Evolutionary conservation across 2,113 vertebrate genomes (phyloP).

Genomic region (Apistogramma diplotaenia): DNA sequence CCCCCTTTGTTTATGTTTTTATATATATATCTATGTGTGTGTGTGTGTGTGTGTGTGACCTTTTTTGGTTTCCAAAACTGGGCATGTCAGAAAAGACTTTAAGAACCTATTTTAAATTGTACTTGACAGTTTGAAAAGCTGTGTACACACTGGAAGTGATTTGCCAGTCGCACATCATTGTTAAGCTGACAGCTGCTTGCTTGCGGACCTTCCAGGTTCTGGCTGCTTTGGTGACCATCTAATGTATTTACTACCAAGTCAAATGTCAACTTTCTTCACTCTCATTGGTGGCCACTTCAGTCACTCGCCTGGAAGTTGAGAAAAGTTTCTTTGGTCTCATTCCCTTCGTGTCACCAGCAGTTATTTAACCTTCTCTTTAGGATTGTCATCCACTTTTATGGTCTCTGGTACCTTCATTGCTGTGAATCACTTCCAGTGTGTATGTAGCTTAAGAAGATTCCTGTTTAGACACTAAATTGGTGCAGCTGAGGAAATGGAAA

Average conservation of each 20-base stretch:
- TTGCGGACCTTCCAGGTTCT: background rate
- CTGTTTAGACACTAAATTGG: background rate
- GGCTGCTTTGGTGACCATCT: background rate
- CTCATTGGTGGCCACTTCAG: background rate
- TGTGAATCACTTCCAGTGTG: background rate
- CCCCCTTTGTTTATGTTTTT: no score
- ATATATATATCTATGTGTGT: no score
- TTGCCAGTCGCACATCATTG: background rate
- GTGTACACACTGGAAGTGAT: background rate
- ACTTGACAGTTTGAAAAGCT: rapidly evolving
- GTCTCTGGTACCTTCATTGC: no score
- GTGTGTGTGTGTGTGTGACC: no score
- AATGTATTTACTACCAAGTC: background rate
- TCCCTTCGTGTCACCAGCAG: background rate
- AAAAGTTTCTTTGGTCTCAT: background rate
- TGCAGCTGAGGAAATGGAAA: no score
- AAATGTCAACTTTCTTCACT: background rate
- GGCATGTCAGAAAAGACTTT: background rate
- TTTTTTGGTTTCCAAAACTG: background rate
- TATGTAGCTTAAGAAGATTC: background rate
- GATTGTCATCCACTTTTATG: background rate
- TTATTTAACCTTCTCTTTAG: no score
- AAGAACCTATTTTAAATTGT: background rate
- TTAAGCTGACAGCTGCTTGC: background rate
- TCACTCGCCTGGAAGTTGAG: background rate